Base-by-base conservation (phyloP, 2,797 vertebrate genomes). In the Danio choprae region DNA sequence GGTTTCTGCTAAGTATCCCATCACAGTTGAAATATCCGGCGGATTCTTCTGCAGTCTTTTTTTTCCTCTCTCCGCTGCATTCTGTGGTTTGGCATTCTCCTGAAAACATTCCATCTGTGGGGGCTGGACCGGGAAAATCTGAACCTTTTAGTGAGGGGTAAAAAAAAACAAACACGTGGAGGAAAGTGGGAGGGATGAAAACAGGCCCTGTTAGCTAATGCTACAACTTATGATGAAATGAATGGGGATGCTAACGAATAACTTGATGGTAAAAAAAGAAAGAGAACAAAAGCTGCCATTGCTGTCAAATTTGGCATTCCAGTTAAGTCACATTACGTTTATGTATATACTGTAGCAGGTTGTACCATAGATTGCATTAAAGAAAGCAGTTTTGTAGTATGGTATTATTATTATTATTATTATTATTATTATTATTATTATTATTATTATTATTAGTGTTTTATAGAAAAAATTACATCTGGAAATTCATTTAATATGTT, bases 1-100 rank as follows among this genome's bases (percentile, higher is more conserved):
- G 44, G 48, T 40, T 74, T 67, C 40, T 74, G 29, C n/a, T 29
- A 36, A 60, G 68, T 58, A 56, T 71, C 69, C 58, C 6, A 51
- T 43, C 60, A 12, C 38, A 68, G 20, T 40, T 63, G 5, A 83
- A 76, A 53, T 80, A 80, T 82, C 51, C 59, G 18, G 44, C 16
- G 15, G 60, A 85, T 83, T 83, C 77, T 77, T 79, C 44, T 1
- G 9, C 67, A 20, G 36, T 53, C 38, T 69, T 70, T 63, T 63
- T 70, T 63, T 63, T 41, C 9, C 50, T 46, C n/a, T 67, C 64
- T 77, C 65, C 20, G 15, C 71, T 53, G 74, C 64, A 48, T 62
- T 63, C 60, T 84, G 82, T 75, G 80, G 84, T 78, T 81, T 80
- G 69, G 58, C 80, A 74, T 69, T 81, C 36, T 48, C 55, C 59